These are phyloP conservation scores for Drosophila kanapiae DNA, from an alignment of 1,140 invertebrate species.

Conservation along the genomic window DNA sequence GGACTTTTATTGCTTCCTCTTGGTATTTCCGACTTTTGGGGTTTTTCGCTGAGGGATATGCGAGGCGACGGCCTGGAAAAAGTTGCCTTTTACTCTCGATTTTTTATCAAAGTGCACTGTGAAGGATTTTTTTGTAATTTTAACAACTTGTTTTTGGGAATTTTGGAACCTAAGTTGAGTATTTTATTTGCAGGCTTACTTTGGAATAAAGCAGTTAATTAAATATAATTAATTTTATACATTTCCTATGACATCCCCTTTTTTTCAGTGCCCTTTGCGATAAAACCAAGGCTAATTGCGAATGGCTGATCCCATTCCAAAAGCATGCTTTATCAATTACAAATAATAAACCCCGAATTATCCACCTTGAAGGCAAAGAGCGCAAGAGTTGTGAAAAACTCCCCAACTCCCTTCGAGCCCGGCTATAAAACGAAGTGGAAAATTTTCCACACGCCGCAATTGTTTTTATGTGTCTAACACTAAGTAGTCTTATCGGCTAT, in stretches of 20 bases:
- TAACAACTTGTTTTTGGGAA: not conserved
- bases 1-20: conserved; percentile 40
- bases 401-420: conserved; percentile 8
- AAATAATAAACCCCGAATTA: conserved; percentile 45
- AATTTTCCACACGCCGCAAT: conserved; percentile 62
- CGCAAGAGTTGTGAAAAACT: conserved; percentile 55
- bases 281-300: conserved; percentile 27
- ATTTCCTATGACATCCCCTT: not conserved
- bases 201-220: too few species aligned
- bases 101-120: not conserved
- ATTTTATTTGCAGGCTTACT: not conserved
- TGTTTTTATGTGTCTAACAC: conserved; percentile 40
- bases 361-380: conserved; percentile 37
- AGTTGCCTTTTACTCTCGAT: conserved; percentile 8
- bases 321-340: conserved; percentile 28
- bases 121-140: not conserved
- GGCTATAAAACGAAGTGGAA: conserved; percentile 42
- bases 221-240: not conserved
- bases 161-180: not conserved
- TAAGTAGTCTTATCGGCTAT: conserved; percentile 20
- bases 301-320: conserved; percentile 10
- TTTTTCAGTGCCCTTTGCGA: conserved; percentile 3
- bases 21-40: conserved; percentile 49
- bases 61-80: conserved; percentile 37
- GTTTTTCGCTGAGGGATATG: conserved; percentile 62